Conservation (phyloP, 2,113 vertebrate species). For the Zosterops japonicus region DNA sequence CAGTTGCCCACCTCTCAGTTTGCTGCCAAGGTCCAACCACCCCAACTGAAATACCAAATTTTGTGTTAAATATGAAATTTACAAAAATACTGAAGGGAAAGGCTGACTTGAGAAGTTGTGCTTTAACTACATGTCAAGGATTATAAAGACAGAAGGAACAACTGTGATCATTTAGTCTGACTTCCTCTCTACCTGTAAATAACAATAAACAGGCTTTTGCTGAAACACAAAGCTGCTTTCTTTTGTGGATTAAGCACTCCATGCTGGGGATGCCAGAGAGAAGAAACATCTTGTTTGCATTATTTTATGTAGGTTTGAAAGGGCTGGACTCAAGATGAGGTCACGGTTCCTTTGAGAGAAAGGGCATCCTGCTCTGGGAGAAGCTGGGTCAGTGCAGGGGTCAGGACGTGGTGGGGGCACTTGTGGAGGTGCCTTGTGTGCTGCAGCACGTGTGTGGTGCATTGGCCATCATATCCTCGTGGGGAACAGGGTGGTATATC, state of each 20-base stretch:
- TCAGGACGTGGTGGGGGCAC: background rate
- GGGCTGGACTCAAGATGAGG: background rate
- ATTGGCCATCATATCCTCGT: background rate
- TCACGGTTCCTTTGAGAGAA: background rate
- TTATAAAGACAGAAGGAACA: slow-evolving; percentile 26
- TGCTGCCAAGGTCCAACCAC: background rate
- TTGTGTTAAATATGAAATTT: background rate
- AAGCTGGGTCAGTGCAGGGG: background rate
- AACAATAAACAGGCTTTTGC: slow-evolving; percentile 44
- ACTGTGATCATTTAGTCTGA: slow-evolving; percentile 18
- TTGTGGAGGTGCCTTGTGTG: background rate
- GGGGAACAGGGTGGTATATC: background rate
- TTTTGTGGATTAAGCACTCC: background rate
- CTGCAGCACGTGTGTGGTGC: background rate
- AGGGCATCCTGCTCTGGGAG: background rate
- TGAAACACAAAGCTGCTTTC: slow-evolving; percentile 52
- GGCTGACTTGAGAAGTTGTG: background rate
- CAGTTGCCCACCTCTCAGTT: fast-evolving
- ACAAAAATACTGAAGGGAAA: background rate
- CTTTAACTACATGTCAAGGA: background rate
- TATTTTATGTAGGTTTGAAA: slow-evolving; percentile 17
- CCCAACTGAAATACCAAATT: background rate
- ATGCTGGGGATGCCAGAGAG: background rate
- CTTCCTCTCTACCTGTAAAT: slow-evolving; percentile 53
- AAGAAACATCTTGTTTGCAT: slow-evolving; percentile 46